A percentile compares a stretch with the other conserved stretches of the same genome.
Conservation (phyloP, 2,113 vertebrate species). For the Microtus ochrogaster region DNA sequence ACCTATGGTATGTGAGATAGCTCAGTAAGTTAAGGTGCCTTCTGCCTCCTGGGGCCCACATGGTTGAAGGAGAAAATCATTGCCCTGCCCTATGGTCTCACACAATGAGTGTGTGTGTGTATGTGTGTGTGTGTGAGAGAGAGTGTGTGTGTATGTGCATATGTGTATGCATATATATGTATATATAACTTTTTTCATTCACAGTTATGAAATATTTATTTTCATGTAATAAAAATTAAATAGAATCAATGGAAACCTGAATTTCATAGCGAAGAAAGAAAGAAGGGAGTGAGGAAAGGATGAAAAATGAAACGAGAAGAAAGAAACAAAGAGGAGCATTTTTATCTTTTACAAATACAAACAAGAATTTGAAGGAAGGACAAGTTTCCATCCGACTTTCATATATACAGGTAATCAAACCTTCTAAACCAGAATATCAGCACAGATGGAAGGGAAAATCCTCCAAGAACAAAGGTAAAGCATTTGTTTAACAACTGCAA, state of each 20-base stretch:
- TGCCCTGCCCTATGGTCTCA: not conserved
- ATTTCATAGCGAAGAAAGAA: no score
- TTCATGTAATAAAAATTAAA: not conserved
- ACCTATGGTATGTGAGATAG: no score
- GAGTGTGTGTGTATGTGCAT: no score
- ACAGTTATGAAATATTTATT: not conserved
- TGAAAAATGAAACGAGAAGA: not conserved
- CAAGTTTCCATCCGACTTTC: not conserved
- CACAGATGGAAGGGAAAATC: not conserved
- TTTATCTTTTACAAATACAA: not conserved
- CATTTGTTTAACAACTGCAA: not conserved
- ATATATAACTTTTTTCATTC: no score
- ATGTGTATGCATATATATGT: not conserved
- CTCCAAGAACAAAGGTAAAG: not conserved
- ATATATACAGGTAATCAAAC: accelerated
- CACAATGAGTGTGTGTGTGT: not conserved
- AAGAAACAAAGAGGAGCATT: not conserved
- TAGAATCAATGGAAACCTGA: not conserved
- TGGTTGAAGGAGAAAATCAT: not conserved
- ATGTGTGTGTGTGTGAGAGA: no score
- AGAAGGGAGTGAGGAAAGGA: not conserved
- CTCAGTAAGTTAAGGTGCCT: not conserved
- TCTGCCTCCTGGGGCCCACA: not conserved
- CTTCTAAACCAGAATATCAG: not conserved
- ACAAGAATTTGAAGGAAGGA: not conserved